Conservation (phyloP, 2,888 invertebrate genomes). For the Ochropleura leucogaster region DNA sequence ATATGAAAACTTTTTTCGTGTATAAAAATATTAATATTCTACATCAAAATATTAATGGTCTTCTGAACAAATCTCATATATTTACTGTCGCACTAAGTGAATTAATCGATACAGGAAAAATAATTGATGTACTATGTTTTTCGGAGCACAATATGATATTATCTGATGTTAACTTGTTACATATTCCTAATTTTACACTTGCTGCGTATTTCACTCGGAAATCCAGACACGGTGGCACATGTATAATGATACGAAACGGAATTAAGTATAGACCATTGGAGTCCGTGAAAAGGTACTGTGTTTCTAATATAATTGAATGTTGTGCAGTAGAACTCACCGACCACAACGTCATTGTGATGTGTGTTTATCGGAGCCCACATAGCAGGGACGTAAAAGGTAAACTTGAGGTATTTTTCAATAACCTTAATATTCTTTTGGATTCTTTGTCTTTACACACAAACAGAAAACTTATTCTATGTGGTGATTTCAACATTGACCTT, state of each 20-base stretch:
- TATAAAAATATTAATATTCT: no score
- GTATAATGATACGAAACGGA: no score
- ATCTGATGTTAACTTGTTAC: slow-evolving; percentile 8
- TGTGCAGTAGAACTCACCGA: background rate
- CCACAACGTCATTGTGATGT: background rate
- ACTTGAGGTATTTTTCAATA: slow-evolving; percentile 1
- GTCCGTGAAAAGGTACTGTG: no score
- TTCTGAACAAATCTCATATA: no score
- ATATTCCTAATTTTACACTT: slow-evolving; percentile 10
- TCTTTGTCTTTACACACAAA: background rate
- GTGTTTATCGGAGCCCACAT: background rate
- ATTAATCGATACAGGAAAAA: background rate
- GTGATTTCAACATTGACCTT: no score
- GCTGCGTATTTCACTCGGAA: background rate
- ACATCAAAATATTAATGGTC: no score
- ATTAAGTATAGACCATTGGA: no score
- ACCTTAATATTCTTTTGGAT: background rate
- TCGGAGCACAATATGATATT: slow-evolving; percentile 12
- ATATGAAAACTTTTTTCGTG: no score
- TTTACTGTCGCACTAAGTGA: background rate
- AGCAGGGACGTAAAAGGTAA: background rate
- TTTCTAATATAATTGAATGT: background rate
- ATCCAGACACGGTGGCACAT: slow-evolving; percentile 9
- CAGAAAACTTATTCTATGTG: background rate
- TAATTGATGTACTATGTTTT: slow-evolving; percentile 8